Evolutionary conservation across 1,140 invertebrate species (phyloP).

Genomic region (Papilio dardanus): DNA sequence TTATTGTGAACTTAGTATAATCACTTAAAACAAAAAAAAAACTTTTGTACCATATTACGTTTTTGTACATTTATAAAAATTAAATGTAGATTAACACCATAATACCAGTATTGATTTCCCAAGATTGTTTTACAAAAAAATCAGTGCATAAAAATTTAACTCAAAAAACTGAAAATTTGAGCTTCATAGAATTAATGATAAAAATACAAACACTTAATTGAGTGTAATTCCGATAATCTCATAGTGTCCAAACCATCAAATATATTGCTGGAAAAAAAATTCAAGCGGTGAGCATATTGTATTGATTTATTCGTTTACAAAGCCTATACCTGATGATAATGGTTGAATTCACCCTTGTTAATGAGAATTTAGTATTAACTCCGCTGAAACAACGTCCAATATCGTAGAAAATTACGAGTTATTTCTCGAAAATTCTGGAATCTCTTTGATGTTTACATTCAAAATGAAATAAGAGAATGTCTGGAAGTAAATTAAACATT

Average conservation of each 20-base stretch:
- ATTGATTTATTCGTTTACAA: constrained; percentile 26
- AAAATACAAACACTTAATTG: constrained; percentile 16
- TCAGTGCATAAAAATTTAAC: background rate
- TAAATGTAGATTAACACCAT: background rate
- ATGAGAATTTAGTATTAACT: constrained; percentile 35
- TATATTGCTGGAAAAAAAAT: constrained; percentile 24
- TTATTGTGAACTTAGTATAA: no score
- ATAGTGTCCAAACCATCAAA: background rate
- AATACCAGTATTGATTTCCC: background rate
- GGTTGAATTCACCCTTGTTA: constrained; percentile 29
- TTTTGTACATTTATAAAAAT: background rate
- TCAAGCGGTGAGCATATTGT: constrained; percentile 25
- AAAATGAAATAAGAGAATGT: background rate
- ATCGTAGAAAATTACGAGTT: constrained; percentile 17
- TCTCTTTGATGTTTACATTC: constrained; percentile 5
- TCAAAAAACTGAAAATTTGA: background rate
- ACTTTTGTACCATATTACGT: no score
- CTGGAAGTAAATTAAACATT: background rate
- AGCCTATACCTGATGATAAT: constrained; percentile 25
- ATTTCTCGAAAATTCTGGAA: constrained; percentile 22
- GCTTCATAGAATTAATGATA: background rate
- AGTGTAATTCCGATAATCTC: constrained; percentile 15
- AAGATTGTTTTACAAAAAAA: background rate
- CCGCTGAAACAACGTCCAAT: constrained; percentile 5
- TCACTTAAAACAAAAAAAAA: no score